phyloP scores from a whole-genome alignment of 2,888 invertebrate species.

The Lottia scabra region DNA sequence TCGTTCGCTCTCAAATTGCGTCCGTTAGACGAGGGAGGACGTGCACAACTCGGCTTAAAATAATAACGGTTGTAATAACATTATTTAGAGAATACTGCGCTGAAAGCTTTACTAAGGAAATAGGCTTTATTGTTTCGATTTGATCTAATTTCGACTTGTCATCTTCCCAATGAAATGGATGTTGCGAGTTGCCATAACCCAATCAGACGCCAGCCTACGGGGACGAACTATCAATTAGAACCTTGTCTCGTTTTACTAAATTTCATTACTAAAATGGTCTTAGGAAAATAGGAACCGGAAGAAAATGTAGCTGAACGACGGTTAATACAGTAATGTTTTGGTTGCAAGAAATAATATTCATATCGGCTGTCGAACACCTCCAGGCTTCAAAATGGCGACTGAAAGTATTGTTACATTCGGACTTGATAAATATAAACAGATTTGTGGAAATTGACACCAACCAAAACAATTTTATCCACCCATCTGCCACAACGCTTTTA shows the following conservation, averaged over 20 bases:
- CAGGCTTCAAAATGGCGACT: constrained; percentile 10
- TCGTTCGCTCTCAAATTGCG: constrained; percentile 24
- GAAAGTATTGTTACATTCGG: not conserved
- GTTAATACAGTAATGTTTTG: constrained; percentile 15
- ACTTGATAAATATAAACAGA: constrained; percentile 8
- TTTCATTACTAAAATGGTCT: constrained; percentile 32
- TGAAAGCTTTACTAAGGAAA: constrained; percentile 27
- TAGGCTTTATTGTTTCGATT: constrained; percentile 27
- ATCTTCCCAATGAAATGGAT: constrained; percentile 26
- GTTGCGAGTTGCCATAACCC: constrained; percentile 22
- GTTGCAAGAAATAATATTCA: constrained; percentile 32
- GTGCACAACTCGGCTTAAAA: constrained; percentile 20
- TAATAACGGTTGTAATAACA: constrained; percentile 33
- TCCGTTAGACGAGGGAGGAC: constrained; percentile 16
- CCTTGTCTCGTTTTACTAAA: constrained; percentile 31
- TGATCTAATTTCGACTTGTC: constrained; percentile 35
- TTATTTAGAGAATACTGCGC: constrained; percentile 28
- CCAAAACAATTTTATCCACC: not conserved
- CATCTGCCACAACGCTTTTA: not conserved
- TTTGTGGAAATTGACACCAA: constrained; percentile 4
- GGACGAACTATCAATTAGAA: constrained; percentile 31
- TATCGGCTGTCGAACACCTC: constrained; percentile 14
- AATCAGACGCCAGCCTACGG: constrained; percentile 28
- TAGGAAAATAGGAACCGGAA: constrained; percentile 28
- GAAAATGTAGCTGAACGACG: constrained; percentile 16